Percentiles rank a stretch among this genome's conserved stretches.
Conservation (phyloP, 2,888 invertebrate species). For the Hydrotaea diabolus region DNA sequence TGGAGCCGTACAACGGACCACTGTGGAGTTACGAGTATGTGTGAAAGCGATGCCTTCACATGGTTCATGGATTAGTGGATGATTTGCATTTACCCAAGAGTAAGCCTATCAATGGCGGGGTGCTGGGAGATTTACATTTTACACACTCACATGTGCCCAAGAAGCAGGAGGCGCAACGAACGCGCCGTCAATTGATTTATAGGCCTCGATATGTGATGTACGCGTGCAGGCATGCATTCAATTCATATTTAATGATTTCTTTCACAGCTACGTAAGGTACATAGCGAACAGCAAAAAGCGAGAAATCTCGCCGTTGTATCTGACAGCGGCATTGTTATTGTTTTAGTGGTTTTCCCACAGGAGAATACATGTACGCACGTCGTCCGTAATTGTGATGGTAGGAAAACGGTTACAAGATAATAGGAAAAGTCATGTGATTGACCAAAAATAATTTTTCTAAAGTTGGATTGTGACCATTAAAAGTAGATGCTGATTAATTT, state of each 20-base stretch:
- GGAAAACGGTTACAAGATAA: too few relatives aligned
- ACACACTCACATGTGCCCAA: neutral
- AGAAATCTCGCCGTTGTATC: conserved; percentile 33
- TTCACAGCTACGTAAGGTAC: neutral
- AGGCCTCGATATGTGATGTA: neutral
- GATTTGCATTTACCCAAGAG: neutral
- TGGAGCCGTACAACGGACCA: neutral
- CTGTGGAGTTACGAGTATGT: neutral
- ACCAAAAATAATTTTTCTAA: too few relatives aligned
- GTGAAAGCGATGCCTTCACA: neutral
- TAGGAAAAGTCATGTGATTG: too few relatives aligned
- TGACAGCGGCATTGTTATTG: conserved; percentile 47
- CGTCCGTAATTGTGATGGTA: too few relatives aligned
- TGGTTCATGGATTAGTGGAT: neutral
- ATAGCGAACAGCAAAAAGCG: neutral
- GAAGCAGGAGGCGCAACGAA: neutral
- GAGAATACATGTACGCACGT: too few relatives aligned
- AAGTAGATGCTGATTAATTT: too few relatives aligned
- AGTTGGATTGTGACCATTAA: too few relatives aligned
- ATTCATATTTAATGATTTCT: conserved; percentile 1
- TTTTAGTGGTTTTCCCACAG: neutral
- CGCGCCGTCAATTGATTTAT: conserved; percentile 45
- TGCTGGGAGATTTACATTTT: conserved; percentile 41
- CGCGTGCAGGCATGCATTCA: neutral
- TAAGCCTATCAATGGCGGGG: conserved; percentile 35